Evolutionary conservation across 2,888 invertebrate genomes (phyloP), one percentile per base, ranked within the genome.

Genomic region (Proisotoma minuta): DNA sequence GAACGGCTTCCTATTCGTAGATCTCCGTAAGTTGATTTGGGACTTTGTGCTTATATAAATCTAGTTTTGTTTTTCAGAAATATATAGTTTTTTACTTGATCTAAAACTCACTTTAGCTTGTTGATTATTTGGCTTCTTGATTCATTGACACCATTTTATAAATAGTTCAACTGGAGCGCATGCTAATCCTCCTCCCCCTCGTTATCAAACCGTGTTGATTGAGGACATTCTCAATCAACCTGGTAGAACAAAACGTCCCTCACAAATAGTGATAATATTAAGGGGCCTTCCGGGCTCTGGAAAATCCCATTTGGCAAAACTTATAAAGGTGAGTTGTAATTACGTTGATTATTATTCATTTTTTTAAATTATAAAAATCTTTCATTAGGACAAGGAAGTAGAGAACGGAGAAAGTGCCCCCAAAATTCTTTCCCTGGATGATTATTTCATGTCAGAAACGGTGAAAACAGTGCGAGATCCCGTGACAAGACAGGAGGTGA

Each of bases 271-370:
- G 28, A 87, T 96, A 62, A 89, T 98, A 74, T 79, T 98, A 54
- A 82, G 97, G 77, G 97, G 97, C 3, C 87, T 91, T 18, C 95
- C 97, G 0, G 97, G 97, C 10, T 89, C 94, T 78, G 97, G 97
- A 39, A 97, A 97, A 80, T 91, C 93, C 5, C 89, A 88, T 78
- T 82, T 92, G 65, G 91, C 93, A 0, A 91, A 90, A 79, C 79
- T 92, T 64, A 91, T 94, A 71, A 91, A 94, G 82, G 85, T 85
- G 77, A 72, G 64, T 50, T 4, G 23, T 47, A 47, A 47, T 50
- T 50, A n/a, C n/a, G 18, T 8, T 50, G 5, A 50, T 24, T 22
- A 20, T 24, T 5, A 50, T 50, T 23, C n/a, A n/a, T 50, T 50
- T 50, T 24, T 22, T 22, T 3, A 50, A 22, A 10, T 50, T 50